Conservation (phyloP, 2,113 vertebrate species). For the Sceloporus tristichus region DNA sequence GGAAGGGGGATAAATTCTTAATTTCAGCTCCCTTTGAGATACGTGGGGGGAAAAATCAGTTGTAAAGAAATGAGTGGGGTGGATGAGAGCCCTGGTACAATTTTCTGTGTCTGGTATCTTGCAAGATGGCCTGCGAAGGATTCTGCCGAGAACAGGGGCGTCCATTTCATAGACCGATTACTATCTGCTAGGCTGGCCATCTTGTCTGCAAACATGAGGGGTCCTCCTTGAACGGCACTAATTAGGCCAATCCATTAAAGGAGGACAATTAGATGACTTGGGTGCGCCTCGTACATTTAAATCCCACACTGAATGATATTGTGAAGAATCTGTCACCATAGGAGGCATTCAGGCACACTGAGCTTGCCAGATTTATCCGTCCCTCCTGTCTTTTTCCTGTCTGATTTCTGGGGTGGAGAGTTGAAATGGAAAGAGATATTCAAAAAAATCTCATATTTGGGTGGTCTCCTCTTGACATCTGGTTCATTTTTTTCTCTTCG, state of each 20-base stretch:
- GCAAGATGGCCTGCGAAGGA: slow-evolving; percentile 64
- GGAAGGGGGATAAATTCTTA: background rate
- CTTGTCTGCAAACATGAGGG: slow-evolving; percentile 12
- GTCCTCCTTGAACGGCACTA: accelerated
- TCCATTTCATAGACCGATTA: slow-evolving; percentile 20
- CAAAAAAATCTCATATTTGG: slow-evolving; percentile 59
- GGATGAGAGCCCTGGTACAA: slow-evolving; percentile 21
- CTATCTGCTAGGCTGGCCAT: slow-evolving; percentile 6
- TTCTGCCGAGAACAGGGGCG: slow-evolving; percentile 49
- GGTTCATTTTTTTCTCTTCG: background rate
- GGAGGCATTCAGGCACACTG: background rate
- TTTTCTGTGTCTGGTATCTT: slow-evolving; percentile 2
- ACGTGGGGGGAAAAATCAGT: too few relatives aligned
- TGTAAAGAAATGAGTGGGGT: background rate
- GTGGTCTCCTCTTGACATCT: slow-evolving; percentile 21
- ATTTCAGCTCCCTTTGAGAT: background rate
- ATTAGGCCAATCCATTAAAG: background rate
- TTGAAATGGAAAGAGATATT: slow-evolving; percentile 45
- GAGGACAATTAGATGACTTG: background rate
- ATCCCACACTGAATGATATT: background rate
- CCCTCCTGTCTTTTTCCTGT: accelerated
- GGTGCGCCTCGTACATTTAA: background rate
- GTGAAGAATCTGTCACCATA: background rate
- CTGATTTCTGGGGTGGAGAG: slow-evolving; percentile 22
- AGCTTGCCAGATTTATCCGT: background rate